A percentile compares a stretch with the other conserved stretches of the same genome.
Conservation (phyloP, 2,888 invertebrate genomes). For the Pandemis cinnamomeana region DNA sequence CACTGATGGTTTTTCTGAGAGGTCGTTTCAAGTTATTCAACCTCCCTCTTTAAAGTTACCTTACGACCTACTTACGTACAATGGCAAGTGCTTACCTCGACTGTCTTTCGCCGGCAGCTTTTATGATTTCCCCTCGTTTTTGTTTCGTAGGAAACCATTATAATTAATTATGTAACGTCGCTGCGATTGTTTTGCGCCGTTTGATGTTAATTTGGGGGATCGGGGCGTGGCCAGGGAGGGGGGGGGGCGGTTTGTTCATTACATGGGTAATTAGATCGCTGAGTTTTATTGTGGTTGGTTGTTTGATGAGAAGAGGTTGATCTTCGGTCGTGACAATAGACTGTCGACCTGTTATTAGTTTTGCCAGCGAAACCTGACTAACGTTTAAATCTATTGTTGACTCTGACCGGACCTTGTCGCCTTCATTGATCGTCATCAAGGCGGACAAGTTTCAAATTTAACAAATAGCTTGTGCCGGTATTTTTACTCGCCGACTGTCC, state of each 20-base stretch:
- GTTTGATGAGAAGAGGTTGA: background rate
- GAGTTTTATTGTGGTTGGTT: conserved; percentile 10
- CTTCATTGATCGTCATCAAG: too few species aligned
- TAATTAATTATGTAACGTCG: conserved; percentile 21
- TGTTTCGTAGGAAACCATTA: conserved; percentile 13
- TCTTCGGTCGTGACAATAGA: background rate
- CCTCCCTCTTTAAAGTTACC: background rate
- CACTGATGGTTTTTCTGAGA: background rate
- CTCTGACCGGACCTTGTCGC: too few species aligned
- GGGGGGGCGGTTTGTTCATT: background rate
- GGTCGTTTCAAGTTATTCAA: background rate
- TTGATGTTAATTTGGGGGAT: conserved; percentile 17
- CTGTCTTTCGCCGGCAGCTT: background rate
- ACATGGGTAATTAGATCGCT: conserved; percentile 17
- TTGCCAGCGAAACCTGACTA: background rate
- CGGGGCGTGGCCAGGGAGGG: background rate
- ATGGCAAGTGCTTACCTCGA: background rate
- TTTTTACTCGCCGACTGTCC: too few species aligned
- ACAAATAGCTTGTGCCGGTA: too few species aligned
- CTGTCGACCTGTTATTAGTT: background rate
- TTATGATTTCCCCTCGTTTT: conserved; percentile 10
- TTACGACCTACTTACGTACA: background rate
- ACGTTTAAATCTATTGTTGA: too few species aligned
- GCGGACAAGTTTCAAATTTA: too few species aligned
- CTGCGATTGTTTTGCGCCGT: conserved; percentile 16